phyloP scores from a whole-genome alignment of 2,888 invertebrate species.

The Onchidella celtica region DNA sequence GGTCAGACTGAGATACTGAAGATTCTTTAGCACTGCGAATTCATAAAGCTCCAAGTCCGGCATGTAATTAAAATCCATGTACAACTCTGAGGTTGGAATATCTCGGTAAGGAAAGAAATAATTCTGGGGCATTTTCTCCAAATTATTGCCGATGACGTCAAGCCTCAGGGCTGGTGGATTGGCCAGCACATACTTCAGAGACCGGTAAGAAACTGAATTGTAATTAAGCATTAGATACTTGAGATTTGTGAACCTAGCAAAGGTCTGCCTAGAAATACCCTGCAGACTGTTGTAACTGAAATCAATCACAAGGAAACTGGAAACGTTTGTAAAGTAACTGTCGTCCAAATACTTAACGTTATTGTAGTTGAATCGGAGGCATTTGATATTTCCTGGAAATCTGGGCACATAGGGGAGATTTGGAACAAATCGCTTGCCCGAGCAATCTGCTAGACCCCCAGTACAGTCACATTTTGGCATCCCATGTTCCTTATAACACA shows the following conservation, averaged over 20 bases:
- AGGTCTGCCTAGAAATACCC: constrained; percentile 25
- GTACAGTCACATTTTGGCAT: constrained; percentile 21
- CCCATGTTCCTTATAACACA: constrained; percentile 5
- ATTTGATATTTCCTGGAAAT: constrained; percentile 3
- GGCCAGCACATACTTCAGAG: constrained; percentile 13
- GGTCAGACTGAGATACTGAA: constrained; percentile 13
- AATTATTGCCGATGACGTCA: constrained; percentile 3
- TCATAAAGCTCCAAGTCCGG: neutral
- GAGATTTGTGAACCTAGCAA: constrained; percentile 20
- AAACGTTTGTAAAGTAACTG: constrained; percentile 43
- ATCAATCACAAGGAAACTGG: constrained; percentile 22
- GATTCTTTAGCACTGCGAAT: constrained; percentile 8
- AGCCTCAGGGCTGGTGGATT: constrained; percentile 21
- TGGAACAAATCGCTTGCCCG: constrained; percentile 9
- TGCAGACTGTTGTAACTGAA: constrained; percentile 23
- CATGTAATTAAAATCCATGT: constrained; percentile 34
- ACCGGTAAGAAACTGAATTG: constrained; percentile 20
- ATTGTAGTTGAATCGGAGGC: constrained; percentile 37
- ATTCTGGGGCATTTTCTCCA: constrained; percentile 4
- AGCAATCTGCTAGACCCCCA: constrained; percentile 38
- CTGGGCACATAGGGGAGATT: constrained; percentile 34
- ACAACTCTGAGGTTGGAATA: constrained; percentile 9
- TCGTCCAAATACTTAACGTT: constrained; percentile 15
- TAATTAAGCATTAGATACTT: constrained; percentile 33
- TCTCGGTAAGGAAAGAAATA: constrained; percentile 1